These are phyloP conservation scores for Digitonthophagus gazella DNA, from an alignment of 2,888 invertebrate species.

Conservation along the genomic window DNA sequence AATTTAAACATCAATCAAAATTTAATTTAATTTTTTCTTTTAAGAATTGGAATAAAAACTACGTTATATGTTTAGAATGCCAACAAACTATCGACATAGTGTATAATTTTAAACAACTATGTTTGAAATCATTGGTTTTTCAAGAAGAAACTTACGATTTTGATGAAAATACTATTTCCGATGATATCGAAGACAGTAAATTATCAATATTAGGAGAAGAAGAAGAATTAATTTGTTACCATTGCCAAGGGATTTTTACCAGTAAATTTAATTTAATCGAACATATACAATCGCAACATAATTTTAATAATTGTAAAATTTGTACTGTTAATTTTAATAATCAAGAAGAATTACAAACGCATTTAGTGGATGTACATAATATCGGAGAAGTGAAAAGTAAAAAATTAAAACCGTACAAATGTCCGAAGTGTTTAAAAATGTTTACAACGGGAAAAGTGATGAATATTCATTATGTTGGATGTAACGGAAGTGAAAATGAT, in stretches of 20 bases:
- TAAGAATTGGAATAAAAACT: not conserved
- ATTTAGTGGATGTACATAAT: constrained; percentile 19
- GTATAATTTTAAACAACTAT: not conserved
- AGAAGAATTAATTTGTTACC: constrained; percentile 32
- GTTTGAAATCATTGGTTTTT: not conserved
- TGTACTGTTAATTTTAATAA: constrained; percentile 24
- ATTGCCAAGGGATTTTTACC: constrained; percentile 34
- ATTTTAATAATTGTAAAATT: constrained; percentile 25
- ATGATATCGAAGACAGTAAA: not conserved
- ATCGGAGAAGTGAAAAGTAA: constrained; percentile 16
- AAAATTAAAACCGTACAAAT: constrained; percentile 19
- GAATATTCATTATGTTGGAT: constrained; percentile 34
- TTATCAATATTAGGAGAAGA: too few species aligned
- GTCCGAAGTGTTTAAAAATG: constrained; percentile 32
- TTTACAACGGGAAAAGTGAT: constrained; percentile 34
- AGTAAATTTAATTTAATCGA: constrained; percentile 29
- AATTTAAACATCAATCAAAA: too few species aligned
- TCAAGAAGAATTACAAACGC: constrained; percentile 11
- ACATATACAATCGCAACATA: constrained; percentile 33
- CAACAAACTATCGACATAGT: not conserved
- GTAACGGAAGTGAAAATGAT: constrained; percentile 19
- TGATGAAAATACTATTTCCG: not conserved
- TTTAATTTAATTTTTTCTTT: too few species aligned
- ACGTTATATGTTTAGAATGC: not conserved
- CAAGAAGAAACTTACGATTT: too few species aligned